These are phyloP conservation scores for Melanostoma mellinum DNA, from an alignment of 2,888 invertebrate genomes.

Conservation along the genomic window DNA sequence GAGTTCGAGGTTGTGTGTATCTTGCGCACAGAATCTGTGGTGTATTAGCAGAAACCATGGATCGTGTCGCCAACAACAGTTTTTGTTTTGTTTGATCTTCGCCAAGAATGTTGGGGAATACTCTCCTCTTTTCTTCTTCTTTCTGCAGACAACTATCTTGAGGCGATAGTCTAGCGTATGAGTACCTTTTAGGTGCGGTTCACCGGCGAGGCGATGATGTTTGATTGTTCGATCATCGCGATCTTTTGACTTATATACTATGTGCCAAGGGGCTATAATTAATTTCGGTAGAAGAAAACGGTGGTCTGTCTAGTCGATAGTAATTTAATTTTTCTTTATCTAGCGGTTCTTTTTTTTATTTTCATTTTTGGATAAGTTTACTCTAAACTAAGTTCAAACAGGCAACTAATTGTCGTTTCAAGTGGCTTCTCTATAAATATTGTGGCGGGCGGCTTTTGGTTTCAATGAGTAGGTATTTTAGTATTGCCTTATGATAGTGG, in stretches of 20 bases:
- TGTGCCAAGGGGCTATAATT: conserved; percentile 15
- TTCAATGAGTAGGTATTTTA: background rate
- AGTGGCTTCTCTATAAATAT: conserved; percentile 11
- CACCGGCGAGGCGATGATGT: conserved; percentile 30
- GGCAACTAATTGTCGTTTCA: conserved; percentile 16
- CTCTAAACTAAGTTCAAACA: background rate
- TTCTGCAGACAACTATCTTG: too few relatives aligned
- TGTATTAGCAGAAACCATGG: conserved; percentile 24
- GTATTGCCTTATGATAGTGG: background rate
- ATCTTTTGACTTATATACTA: conserved; percentile 54
- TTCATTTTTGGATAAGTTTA: conserved; percentile 23
- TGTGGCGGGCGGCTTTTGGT: conserved; percentile 15
- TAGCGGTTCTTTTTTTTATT: conserved; percentile 8
- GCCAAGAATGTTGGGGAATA: conserved; percentile 10
- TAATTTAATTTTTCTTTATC: conserved; percentile 53
- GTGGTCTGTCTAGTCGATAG: conserved; percentile 55
- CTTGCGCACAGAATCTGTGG: conserved; percentile 24
- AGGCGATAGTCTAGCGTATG: too few relatives aligned
- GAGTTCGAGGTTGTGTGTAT: conserved; percentile 55
- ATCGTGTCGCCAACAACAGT: conserved; percentile 27
- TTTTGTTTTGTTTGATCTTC: conserved; percentile 20
- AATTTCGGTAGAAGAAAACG: conserved; percentile 54
- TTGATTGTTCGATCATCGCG: conserved; percentile 38
- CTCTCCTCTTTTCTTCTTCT: background rate
- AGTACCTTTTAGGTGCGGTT: conserved; percentile 39